Percentiles rank a stretch among this genome's conserved stretches.
phyloP scores from a whole-genome alignment of 2,113 vertebrate species.

The Pseudorectes ferrugineus region DNA sequence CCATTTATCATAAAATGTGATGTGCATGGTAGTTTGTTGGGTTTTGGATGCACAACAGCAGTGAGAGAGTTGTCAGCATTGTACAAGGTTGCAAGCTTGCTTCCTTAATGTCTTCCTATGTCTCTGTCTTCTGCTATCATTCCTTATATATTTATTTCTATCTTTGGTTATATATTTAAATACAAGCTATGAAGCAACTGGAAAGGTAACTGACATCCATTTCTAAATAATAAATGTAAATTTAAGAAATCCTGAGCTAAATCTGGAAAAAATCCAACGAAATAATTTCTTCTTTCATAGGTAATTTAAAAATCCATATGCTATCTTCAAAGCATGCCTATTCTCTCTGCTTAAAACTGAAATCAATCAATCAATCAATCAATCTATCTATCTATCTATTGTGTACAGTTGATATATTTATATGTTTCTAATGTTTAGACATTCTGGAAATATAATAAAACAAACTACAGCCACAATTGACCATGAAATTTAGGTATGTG shows the following conservation, averaged over 20 bases:
- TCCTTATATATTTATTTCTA: neutral
- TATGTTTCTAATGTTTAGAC: neutral
- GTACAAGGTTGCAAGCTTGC: neutral
- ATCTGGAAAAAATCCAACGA: neutral
- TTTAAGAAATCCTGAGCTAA: neutral
- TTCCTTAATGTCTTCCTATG: neutral
- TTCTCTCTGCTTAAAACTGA: neutral
- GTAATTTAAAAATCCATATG: neutral
- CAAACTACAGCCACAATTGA: neutral
- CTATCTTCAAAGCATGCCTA: neutral
- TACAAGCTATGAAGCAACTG: neutral
- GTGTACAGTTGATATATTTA: neutral
- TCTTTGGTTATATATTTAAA: neutral
- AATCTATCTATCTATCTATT: too few relatives aligned
- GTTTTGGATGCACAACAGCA: neutral
- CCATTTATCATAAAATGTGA: neutral
- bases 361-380: neutral
- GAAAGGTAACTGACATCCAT: neutral
- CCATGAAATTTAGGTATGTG: neutral
- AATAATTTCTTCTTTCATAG: neutral
- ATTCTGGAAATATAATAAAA: neutral
- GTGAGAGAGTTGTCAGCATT: neutral
- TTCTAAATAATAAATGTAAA: neutral
- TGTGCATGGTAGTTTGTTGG: neutral
- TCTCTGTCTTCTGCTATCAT: neutral